These are phyloP conservation scores for Neoscelio sp. DNA, from an alignment of 2,888 invertebrate genomes.

Conservation along the genomic window DNA sequence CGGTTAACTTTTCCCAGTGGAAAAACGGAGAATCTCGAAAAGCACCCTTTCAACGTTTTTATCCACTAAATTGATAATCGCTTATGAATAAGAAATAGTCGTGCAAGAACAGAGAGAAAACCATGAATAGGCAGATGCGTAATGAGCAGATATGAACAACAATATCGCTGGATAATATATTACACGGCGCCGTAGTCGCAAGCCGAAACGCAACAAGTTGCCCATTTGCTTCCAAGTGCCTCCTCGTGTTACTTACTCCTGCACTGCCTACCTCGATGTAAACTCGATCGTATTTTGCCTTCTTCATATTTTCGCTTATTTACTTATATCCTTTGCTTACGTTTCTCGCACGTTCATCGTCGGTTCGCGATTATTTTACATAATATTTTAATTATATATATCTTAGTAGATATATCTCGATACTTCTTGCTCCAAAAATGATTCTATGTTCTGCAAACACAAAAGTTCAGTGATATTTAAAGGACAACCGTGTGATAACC, in stretches of 20 bases:
- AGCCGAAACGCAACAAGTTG: constrained; percentile 79
- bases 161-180: constrained; percentile 61
- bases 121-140: constrained; percentile 51
- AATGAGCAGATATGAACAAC: constrained; percentile 63
- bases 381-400: too few relatives aligned
- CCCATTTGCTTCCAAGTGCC: constrained; percentile 75
- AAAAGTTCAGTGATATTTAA: constrained; percentile 45
- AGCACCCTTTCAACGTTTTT: not conserved
- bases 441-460: too few relatives aligned
- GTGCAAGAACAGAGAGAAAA: constrained; percentile 39
- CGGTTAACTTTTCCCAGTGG: too few relatives aligned
- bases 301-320: constrained; percentile 21
- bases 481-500: constrained; percentile 50
- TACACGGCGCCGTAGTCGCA: constrained; percentile 57
- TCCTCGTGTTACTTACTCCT: constrained; percentile 68
- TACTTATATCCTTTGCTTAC: constrained; percentile 13
- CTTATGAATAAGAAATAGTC: constrained; percentile 14
- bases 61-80: constrained; percentile 36
- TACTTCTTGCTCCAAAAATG: too few relatives aligned
- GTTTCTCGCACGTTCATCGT: not conserved
- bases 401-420: too few relatives aligned
- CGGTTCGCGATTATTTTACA: too few relatives aligned
- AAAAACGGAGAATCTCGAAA: not conserved
- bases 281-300: constrained; percentile 60
- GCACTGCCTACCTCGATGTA: constrained; percentile 67